Percentiles rank a stretch among this genome's conserved stretches.
Evolutionary conservation across 2,113 vertebrate genomes (phyloP).

Genomic region (Neogobius melanostomus): DNA sequence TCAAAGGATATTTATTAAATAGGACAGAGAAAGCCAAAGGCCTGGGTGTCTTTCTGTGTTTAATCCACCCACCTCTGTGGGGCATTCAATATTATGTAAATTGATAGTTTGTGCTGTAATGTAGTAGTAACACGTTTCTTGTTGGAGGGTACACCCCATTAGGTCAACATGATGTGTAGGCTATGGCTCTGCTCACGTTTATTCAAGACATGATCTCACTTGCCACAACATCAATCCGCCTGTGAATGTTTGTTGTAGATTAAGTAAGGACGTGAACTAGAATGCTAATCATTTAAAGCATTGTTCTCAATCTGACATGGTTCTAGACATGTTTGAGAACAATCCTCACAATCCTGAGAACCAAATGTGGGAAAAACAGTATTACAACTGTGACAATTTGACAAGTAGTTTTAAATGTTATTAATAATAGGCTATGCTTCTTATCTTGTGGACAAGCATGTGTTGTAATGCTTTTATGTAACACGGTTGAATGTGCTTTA

Average conservation of each 20-base stretch:
- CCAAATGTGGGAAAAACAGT: background rate
- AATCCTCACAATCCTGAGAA: background rate
- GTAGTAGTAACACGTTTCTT: conserved; percentile 11
- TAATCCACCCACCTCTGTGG: conserved; percentile 14
- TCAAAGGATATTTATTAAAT: conserved; percentile 13
- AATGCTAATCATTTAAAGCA: background rate
- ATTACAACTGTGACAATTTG: background rate
- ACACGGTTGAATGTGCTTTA: no score
- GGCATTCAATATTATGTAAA: conserved; percentile 18
- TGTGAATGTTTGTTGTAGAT: background rate
- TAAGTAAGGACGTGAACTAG: background rate
- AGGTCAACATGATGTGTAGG: conserved; percentile 24
- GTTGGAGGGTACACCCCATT: conserved; percentile 9
- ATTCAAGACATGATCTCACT: conserved; percentile 10
- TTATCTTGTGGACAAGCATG: no score
- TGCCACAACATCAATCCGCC: background rate
- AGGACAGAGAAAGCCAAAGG: conserved; percentile 24
- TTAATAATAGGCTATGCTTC: background rate
- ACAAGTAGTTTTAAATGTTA: background rate
- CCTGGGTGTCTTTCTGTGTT: conserved; percentile 31
- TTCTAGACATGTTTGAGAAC: background rate
- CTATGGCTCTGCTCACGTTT: conserved; percentile 1
- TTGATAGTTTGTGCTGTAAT: conserved; percentile 18
- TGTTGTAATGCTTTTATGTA: no score
- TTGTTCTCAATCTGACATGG: background rate